Conservation (phyloP, 2,888 invertebrate genomes). For the Microctonus brassicae region DNA sequence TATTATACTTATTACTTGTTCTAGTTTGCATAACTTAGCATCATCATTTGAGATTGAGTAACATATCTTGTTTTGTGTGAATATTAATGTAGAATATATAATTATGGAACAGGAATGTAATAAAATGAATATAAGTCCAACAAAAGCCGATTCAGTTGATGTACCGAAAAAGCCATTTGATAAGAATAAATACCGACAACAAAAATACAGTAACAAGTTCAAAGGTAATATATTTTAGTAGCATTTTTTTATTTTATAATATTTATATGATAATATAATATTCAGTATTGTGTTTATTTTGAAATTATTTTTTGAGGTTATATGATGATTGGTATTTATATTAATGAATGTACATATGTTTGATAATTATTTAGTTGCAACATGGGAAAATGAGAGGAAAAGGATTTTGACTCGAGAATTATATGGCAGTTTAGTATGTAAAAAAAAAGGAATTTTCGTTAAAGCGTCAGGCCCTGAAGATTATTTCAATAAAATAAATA, state of each 20-base stretch:
- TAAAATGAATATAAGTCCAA: not conserved
- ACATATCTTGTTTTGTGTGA: no score
- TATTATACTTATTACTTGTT: no score
- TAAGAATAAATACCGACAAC: conserved; percentile 77
- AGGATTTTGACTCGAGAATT: conserved; percentile 73
- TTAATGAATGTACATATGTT: not conserved
- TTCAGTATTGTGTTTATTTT: no score
- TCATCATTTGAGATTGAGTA: no score
- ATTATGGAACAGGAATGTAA: no score
- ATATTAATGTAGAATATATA: no score
- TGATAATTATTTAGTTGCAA: not conserved
- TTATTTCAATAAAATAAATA: not conserved
- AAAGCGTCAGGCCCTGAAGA: conserved; percentile 7
- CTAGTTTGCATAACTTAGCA: no score
- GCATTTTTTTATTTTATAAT: no score
- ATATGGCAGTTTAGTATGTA: conserved; percentile 73
- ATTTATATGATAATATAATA: conserved; percentile 7
- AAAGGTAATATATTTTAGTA: conserved; percentile 69
- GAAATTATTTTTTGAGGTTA: conserved; percentile 47
- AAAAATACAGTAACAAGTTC: conserved; percentile 80
- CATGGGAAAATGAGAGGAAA: conserved; percentile 77
- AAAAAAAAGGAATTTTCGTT: conserved; percentile 61
- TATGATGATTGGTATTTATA: no score
- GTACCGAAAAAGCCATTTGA: conserved; percentile 70
- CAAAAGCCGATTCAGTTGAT: no score